These are phyloP conservation scores for Coendou prehensilis DNA, from an alignment of 2,797 vertebrate species.

Conservation along the genomic window DNA sequence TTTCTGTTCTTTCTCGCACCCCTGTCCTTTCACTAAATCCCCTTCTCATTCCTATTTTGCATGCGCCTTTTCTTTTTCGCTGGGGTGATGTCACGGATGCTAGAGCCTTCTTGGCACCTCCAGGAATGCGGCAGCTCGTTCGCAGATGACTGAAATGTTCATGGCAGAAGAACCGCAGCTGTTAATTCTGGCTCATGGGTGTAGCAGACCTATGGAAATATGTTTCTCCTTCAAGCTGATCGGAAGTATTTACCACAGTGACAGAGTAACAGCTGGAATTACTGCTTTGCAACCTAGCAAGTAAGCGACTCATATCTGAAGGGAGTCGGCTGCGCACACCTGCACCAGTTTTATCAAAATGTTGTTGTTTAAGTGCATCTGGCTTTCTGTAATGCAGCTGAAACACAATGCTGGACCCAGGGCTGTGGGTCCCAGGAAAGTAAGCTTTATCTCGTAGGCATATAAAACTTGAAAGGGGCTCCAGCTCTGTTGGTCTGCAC, in stretches of 20 bases:
- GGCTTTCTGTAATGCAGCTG: neutral
- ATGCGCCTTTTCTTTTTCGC: neutral
- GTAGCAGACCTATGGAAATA: rapidly evolving
- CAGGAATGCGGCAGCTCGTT: neutral
- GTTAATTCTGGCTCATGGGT: rapidly evolving
- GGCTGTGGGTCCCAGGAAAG: too few relatives aligned
- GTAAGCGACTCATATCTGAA: rapidly evolving
- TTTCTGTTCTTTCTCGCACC: neutral
- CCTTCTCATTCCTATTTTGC: rapidly evolving
- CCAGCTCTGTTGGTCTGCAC: neutral
- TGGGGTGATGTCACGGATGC: neutral
- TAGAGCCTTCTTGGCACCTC: too few relatives aligned
- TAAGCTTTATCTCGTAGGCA: neutral
- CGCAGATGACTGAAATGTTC: rapidly evolving
- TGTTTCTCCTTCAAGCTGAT: too few relatives aligned
- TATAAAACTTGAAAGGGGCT: neutral
- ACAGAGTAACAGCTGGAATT: neutral
- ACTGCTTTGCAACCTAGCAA: neutral
- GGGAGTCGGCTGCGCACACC: neutral
- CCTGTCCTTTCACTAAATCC: neutral
- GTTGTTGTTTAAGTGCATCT: neutral
- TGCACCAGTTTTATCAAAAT: neutral
- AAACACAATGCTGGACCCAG: rapidly evolving
- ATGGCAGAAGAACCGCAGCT: rapidly evolving
- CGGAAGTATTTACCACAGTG: too few relatives aligned